Base-by-base conservation (phyloP, 92 coral and sea anemone species). In the Palythoa grandis region DNA sequence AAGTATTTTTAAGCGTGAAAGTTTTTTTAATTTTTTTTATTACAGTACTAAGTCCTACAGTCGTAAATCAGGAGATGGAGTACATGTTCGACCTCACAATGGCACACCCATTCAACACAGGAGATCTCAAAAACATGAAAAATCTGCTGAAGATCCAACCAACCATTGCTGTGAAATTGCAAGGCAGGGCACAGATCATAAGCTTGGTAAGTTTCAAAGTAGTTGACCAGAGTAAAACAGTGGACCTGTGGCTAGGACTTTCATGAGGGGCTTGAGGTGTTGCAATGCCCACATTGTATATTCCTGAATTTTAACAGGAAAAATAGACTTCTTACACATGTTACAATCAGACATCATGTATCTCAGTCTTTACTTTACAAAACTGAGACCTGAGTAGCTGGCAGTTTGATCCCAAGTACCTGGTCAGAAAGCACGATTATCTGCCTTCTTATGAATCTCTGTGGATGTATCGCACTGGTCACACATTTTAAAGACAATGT, bases 161-260 rank as follows among this genome's bases (percentile, higher is more conserved):
- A 54, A 17, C 16, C 54, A 48, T 6, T 77, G 82, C 35, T 77
- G 82, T 25, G 82, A 77, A 29, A 77, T 14, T 77, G 82, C 82
- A 29, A 77, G 67, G n/a, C 82, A 29, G 65, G 43, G 50, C 82
- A 57, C 48, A 16, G 56, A 77, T 19, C 50, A 57, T 24, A 15
- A 77, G 50, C 82, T 39, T 4, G 82, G 82, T 77, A 77, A 20
- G 75, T 70, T 5, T 3, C 29, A 43, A 19, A n/a, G n/a, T 58
- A 22, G 37, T 14, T 50, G 20, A 11, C n/a, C n/a, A 16, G 14
- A n/a, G 6, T 24, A 19, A 52, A 50, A 2, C 25, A 24, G 77
- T 16, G 23, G 17, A 35, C 10, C 24, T 61, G 38, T 57, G 9
- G 50, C 7, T 58, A 58, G 12, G 5, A 14, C 65, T 19, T 58